These are phyloP conservation scores for Scolopax mira DNA, from an alignment of 2,113 vertebrate genomes.

Conservation along the genomic window DNA sequence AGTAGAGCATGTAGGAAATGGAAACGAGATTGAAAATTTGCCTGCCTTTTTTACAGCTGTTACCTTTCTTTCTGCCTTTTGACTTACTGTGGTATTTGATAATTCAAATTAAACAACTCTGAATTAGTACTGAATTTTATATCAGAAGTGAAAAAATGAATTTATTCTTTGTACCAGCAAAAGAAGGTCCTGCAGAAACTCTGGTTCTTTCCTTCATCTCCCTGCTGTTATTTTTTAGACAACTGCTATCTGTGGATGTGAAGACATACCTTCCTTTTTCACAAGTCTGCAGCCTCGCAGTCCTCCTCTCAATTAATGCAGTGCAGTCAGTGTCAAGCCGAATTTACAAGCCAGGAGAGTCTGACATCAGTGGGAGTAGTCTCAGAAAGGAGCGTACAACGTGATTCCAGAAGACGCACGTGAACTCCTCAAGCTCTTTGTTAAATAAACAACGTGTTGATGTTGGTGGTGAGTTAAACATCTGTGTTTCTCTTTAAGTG, in stretches of 20 bases:
- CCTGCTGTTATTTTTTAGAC: background rate
- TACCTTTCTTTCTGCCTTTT: background rate
- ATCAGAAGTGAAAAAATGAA: background rate
- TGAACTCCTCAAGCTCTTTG: background rate
- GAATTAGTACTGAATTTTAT: background rate
- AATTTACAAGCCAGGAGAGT: background rate
- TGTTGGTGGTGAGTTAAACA: background rate
- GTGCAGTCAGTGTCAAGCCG: background rate
- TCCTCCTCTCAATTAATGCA: background rate
- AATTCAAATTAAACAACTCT: background rate
- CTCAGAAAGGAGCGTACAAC: rapidly evolving
- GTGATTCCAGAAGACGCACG: background rate
- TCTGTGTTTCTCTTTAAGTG: background rate
- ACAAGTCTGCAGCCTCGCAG: background rate
- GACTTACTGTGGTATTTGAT: background rate
- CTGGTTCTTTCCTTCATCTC: background rate
- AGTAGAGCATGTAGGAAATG: background rate
- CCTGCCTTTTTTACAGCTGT: background rate
- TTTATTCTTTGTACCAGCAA: background rate
- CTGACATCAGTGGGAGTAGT: background rate
- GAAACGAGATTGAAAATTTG: background rate
- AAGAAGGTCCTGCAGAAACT: background rate
- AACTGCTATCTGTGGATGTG: background rate
- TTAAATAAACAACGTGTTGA: conserved; percentile 23
- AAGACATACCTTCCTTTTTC: background rate